phyloP scores from a whole-genome alignment of 1,140 invertebrate species.

The Cryptotermes secundus region DNA sequence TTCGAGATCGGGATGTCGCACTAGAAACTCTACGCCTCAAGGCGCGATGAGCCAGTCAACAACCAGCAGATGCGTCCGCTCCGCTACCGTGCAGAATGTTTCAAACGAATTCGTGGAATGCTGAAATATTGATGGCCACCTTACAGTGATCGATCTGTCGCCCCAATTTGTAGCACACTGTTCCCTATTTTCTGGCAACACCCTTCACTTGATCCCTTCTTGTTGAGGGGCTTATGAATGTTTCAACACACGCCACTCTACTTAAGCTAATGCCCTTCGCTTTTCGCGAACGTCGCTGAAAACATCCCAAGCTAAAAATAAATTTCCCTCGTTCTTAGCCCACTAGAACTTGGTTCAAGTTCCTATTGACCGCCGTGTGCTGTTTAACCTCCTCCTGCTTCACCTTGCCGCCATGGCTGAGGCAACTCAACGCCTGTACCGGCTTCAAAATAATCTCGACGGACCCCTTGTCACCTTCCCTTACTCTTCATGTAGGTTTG shows the following conservation, averaged over 20 bases:
- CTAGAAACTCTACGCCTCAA: too few relatives aligned
- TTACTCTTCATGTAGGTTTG: too few relatives aligned
- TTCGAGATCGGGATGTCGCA: too few relatives aligned
- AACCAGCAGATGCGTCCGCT: too few relatives aligned
- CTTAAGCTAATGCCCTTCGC: neutral
- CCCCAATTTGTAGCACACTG: neutral
- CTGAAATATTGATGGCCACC: neutral
- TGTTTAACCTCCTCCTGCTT: too few relatives aligned
- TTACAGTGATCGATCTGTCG: neutral
- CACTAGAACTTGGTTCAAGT: neutral
- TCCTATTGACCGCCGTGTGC: too few relatives aligned
- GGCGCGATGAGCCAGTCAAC: too few relatives aligned
- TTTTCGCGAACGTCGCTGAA: neutral
- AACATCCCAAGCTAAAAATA: neutral
- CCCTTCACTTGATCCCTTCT: slow-evolving; percentile 3
- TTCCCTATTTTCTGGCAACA: slow-evolving; percentile 1
- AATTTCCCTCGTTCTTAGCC: neutral
- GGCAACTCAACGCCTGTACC: too few relatives aligned
- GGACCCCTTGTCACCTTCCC: too few relatives aligned
- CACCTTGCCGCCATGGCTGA: too few relatives aligned
- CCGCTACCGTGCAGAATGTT: neutral
- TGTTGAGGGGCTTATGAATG: slow-evolving; percentile 4
- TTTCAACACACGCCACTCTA: neutral
- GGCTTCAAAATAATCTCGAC: too few relatives aligned
- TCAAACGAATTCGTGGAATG: neutral